Evolutionary conservation across 2,888 invertebrate genomes (phyloP).

Genomic region (Heliconius ethilla): DNA sequence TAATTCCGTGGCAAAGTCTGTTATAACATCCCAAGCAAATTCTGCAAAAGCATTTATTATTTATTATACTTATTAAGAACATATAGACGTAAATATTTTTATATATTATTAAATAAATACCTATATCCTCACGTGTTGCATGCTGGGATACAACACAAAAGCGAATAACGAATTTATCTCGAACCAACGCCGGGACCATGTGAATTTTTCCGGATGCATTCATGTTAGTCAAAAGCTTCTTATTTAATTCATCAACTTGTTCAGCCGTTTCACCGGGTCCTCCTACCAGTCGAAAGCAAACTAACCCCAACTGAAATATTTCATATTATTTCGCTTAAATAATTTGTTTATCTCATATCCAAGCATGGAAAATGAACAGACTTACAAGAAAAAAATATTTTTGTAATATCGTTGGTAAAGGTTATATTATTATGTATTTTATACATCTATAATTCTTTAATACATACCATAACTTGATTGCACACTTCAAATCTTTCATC

Average conservation of each 20-base stretch:
- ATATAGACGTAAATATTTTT: not conserved
- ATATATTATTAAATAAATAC: conserved; percentile 61
- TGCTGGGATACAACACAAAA: conserved; percentile 97
- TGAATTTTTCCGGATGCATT: conserved; percentile 97
- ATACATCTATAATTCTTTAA: not conserved
- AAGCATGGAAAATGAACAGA: no score
- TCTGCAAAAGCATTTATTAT: conserved; percentile 74
- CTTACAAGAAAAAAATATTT: not conserved
- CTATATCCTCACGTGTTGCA: conserved; percentile 91
- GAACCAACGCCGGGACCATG: conserved; percentile 97
- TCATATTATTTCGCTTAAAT: no score
- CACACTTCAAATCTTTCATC: conserved; percentile 95
- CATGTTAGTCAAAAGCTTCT: conserved; percentile 93
- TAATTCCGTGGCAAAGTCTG: conserved; percentile 90
- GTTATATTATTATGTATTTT: not conserved
- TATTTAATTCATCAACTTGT: conserved; percentile 87
- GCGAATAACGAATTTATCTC: conserved; percentile 94
- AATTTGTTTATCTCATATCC: not conserved
- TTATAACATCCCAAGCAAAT: conserved; percentile 92
- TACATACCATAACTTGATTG: conserved; percentile 92
- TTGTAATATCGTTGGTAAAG: not conserved
- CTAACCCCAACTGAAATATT: conserved; percentile 88
- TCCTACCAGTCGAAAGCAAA: conserved; percentile 94
- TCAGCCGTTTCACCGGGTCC: conserved; percentile 65
- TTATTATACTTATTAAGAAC: conserved; percentile 7